Base-by-base conservation (phyloP, 2,888 invertebrate genomes). In the Alviniconcha strummeri region DNA sequence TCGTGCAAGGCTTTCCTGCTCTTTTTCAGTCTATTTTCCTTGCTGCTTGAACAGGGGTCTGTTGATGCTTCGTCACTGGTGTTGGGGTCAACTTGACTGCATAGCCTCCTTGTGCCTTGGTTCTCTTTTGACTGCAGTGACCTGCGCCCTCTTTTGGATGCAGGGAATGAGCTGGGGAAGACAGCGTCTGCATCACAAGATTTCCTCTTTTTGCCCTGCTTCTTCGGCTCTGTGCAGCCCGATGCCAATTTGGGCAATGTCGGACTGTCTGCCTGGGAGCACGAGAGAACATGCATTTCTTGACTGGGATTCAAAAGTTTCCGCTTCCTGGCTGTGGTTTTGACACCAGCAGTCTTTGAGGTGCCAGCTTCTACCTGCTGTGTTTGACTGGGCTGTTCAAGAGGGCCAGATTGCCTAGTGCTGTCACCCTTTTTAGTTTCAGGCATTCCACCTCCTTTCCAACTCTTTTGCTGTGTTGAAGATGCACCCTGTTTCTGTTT, bases 221-320 rank as follows among this genome's bases (percentile, higher is more conserved):
- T 81, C 54, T 54, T n/a, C 2, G 1, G 13, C 6, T 5, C 80
- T n/a, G 9, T 11, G 69, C n/a, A 17, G 7, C 54, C 79, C 8
- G 15, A 6, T 54, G 67, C 52, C 17, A 67, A 6, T 67, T 5
- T 54, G 52, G 79, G 19, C 19, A 69, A 13, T 2, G n/a, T 55
- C 8, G 69, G 55, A 13, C n/a, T 80, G 4, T 69, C 69, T 80
- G 17, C 15, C n/a, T 54, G 19, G 9, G 52, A 55, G 15, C 55
- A 52, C 4, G 80, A 69, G 5, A 60, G 74, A 81, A 81, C n/a
- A 54, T 64, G 64, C 60, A 81, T 11, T 6, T 81, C 81, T 72
- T 81, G 81, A 64, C 64, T 55, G 1, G 74, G 81, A 36, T 81
- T 81, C 11, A 75, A 60, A 0, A 81, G 81, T 81, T 81, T 81